Base-by-base conservation (phyloP, 2,797 vertebrate genomes). In the Rhadinocentrus ornatus region DNA sequence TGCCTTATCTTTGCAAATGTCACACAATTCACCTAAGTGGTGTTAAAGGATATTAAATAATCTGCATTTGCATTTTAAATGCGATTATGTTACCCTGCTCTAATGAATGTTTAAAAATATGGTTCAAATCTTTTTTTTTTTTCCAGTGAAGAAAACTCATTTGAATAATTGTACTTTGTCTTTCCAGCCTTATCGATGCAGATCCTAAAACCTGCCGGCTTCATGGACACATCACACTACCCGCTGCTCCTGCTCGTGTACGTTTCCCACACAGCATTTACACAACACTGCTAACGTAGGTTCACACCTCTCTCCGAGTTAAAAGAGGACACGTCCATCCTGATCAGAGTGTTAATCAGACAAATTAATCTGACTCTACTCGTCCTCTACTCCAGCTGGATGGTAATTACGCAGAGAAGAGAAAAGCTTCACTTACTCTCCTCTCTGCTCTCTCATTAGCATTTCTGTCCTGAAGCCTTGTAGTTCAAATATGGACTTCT, bases 231-330 rank as follows among this genome's bases (percentile, higher is more conserved):
- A 0, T 50, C 89, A 0, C 96, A 96, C 90, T 99, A 99, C 73
- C 98, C 98, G 0, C 88, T 99, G 91, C 94, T 99, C 10, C 93
- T 99, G 66, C 89, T 99, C 4, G 94, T 99, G 98, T 99, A 88
- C 92, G 97, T 98, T 90, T 75, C 41, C 56, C 11, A 2, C 31
- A 31, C 32, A 27, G 48, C 29, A 2, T 46, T 50, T 8, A 6
- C 6, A 48, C 6, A 52, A 3, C 32, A 34, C 6, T 3, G 6
- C 24, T 6, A 62, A 63, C 66, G 64, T 27, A 12, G 26, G 41
- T 44, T 32, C 24, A 8, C 6, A 5, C 56, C 55, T 24, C 11
- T 12, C 31, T 52, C 27, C 15, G 20, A 24, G 53, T 59, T 24
- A n/a, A 3, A 24, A 0, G 20, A 63, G 69, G 44, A 76, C 73